Percentiles rank a stretch among this genome's conserved stretches.
Evolutionary conservation across 2,113 vertebrate genomes (phyloP).

Genomic region (Trachemys scripta): DNA sequence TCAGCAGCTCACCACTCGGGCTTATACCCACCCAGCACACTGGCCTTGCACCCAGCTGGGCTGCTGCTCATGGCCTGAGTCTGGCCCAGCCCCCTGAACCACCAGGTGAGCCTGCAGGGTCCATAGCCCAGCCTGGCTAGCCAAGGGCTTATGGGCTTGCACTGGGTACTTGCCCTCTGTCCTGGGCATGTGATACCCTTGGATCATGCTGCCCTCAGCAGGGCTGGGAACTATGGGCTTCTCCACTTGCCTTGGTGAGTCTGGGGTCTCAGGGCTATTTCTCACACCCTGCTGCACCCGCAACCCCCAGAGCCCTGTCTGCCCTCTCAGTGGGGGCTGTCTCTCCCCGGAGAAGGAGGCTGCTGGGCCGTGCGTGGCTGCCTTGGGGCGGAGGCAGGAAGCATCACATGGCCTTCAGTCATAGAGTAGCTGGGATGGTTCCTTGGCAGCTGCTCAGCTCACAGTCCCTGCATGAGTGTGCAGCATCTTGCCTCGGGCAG

Average conservation of each 20-base stretch:
- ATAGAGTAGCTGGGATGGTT: background rate
- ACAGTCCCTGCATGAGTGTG: background rate
- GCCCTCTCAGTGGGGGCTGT: background rate
- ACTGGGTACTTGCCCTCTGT: background rate
- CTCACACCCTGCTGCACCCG: background rate
- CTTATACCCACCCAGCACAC: background rate
- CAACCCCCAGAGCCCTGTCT: background rate
- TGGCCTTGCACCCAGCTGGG: no score
- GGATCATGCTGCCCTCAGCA: background rate
- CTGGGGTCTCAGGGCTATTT: background rate
- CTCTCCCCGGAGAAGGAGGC: background rate
- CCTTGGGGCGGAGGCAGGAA: background rate
- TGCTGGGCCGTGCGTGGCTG: background rate
- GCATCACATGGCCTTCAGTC: no score
- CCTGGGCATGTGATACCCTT: background rate
- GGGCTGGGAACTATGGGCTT: background rate
- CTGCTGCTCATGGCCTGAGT: background rate
- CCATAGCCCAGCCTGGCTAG: no score
- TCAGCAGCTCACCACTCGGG: background rate
- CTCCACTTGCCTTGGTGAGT: background rate
- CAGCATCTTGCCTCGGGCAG: background rate
- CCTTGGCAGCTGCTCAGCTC: background rate
- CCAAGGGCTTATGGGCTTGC: background rate
- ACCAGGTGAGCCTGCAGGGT: no score
- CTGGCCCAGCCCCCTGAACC: background rate